Conservation (phyloP, 1,140 invertebrate genomes). For the Xylocopa sonorina region DNA sequence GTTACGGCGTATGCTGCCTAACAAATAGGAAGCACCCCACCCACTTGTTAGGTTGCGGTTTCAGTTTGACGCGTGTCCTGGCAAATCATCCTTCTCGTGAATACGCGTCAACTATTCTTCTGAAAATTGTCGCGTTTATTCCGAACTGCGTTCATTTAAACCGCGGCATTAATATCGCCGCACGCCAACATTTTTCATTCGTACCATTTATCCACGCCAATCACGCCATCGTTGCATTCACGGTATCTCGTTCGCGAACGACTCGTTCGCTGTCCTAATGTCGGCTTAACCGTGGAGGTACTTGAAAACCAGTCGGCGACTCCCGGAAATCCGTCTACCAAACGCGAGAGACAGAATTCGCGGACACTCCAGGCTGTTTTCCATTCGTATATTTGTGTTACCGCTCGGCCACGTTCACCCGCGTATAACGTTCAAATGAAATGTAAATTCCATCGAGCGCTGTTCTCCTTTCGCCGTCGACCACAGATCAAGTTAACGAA, state of each 20-base stretch:
- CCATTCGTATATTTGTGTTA: neutral
- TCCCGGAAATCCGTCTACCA: neutral
- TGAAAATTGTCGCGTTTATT: no score
- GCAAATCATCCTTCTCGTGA: no score
- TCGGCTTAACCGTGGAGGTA: neutral
- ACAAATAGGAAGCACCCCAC: constrained; percentile 13
- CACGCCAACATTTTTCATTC: constrained; percentile 18
- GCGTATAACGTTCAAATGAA: constrained; percentile 23
- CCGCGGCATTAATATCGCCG: constrained; percentile 35
- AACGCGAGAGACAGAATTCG: neutral
- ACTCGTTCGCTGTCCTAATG: constrained; percentile 17
- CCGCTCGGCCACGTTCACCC: neutral
- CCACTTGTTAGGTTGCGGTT: no score
- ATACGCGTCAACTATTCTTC: no score
- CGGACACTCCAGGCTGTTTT: neutral
- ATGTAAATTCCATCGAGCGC: constrained; percentile 1
- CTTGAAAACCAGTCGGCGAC: neutral
- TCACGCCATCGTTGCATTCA: neutral
- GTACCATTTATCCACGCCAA: neutral
- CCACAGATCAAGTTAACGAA: constrained; percentile 5
- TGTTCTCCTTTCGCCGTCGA: neutral
- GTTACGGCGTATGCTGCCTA: constrained; percentile 16
- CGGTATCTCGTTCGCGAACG: constrained; percentile 19
- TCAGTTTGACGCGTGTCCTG: no score
- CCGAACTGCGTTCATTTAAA: no score